These are phyloP conservation scores for Brotogeris chrysoptera DNA, from an alignment of 2,797 vertebrate genomes.

Conservation along the genomic window DNA sequence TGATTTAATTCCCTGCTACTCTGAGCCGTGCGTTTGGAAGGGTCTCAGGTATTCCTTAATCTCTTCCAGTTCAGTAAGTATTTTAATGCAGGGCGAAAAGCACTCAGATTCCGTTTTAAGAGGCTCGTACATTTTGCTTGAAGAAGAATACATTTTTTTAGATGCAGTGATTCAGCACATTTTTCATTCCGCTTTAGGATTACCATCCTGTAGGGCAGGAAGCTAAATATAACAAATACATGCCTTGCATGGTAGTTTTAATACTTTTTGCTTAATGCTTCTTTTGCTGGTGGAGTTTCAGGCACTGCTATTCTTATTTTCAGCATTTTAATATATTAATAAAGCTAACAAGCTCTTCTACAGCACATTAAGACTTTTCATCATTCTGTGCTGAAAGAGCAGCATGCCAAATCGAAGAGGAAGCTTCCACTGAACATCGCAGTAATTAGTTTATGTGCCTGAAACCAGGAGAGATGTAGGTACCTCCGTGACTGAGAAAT, in stretches of 20 bases:
- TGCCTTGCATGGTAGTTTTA: background rate
- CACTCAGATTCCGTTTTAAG: background rate
- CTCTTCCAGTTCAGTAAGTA: background rate
- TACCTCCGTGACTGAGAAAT: fast-evolving
- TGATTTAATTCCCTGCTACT: background rate
- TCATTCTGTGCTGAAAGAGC: background rate
- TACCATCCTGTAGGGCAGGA: conserved; percentile 4
- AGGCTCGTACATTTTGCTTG: background rate
- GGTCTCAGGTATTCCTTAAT: background rate
- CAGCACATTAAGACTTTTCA: conserved; percentile 19
- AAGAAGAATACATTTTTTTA: background rate
- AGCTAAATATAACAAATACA: conserved; percentile 11
- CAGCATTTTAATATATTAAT: background rate
- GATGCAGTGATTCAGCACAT: conserved; percentile 33
- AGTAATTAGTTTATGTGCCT: background rate
- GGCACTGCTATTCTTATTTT: background rate
- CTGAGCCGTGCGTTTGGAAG: background rate
- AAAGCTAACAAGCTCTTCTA: background rate
- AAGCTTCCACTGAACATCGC: background rate
- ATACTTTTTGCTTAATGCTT: background rate
- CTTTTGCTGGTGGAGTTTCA: background rate
- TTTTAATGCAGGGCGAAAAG: background rate
- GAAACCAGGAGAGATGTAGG: background rate
- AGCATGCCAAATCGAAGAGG: background rate
- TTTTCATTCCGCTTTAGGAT: conserved; percentile 33